Percentiles rank a stretch among this genome's conserved stretches.
phyloP scores from a whole-genome alignment of 2,888 invertebrate genomes.

The Pteria penguin region DNA sequence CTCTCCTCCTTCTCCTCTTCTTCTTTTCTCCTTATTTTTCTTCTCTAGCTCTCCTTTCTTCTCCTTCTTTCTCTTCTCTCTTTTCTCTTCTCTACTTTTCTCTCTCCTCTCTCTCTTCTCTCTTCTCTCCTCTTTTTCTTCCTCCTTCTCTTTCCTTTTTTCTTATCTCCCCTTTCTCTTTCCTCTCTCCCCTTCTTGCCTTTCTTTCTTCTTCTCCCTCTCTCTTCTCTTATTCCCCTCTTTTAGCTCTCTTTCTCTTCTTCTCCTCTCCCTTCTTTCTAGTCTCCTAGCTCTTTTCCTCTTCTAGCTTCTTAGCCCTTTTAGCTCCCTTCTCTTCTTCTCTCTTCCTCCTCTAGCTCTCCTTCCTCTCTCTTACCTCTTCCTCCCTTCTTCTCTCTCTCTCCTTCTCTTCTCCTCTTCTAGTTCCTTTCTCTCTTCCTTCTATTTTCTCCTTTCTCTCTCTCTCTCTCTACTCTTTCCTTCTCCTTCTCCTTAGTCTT shows the following conservation, averaged over 20 bases:
- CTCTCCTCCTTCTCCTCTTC: background rate
- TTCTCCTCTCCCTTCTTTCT: background rate
- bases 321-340: background rate
- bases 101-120: background rate
- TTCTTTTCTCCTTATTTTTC: background rate
- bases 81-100: background rate
- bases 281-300: background rate
- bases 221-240: too few species aligned
- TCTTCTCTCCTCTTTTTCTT: background rate
- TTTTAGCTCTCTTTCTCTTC: background rate
- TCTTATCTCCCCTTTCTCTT: too few species aligned
- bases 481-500: background rate
- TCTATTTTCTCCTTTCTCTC: background rate
- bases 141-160: background rate
- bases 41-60: background rate
- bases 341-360: background rate
- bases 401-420: background rate
- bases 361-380: background rate
- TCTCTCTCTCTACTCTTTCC: background rate
- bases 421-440: background rate
- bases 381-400: background rate
- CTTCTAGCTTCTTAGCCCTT: background rate
- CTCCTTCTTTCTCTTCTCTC: background rate
- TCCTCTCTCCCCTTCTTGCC: background rate
- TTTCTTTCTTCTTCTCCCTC: background rate